Percentiles rank a stretch among this genome's conserved stretches.
Conservation (phyloP, 2,888 invertebrate species). For the Cordilura impudica region DNA sequence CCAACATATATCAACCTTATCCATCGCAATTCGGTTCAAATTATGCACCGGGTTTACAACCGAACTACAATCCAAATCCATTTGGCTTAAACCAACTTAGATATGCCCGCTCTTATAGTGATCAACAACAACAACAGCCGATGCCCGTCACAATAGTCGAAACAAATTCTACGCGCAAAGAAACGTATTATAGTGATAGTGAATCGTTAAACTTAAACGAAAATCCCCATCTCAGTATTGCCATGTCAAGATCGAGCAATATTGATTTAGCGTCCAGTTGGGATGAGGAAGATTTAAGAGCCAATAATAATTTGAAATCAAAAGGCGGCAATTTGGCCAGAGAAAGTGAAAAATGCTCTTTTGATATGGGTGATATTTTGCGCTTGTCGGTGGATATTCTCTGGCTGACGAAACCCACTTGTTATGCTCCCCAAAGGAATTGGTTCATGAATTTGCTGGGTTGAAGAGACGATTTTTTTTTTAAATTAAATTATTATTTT, state of each 20-base stretch:
- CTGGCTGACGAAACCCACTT: slow-evolving; percentile 73
- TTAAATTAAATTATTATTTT: neutral
- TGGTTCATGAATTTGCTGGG: slow-evolving; percentile 73
- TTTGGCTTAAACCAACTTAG: slow-evolving; percentile 33
- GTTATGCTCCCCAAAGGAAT: slow-evolving; percentile 71
- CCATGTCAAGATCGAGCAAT: slow-evolving; percentile 18
- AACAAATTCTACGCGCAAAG: slow-evolving; percentile 74
- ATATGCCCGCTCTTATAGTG: slow-evolving; percentile 44
- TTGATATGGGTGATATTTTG: slow-evolving; percentile 72
- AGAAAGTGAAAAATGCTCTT: slow-evolving; percentile 71
- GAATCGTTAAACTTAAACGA: slow-evolving; percentile 61
- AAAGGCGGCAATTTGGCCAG: neutral
- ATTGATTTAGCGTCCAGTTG: slow-evolving; percentile 6
- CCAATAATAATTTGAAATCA: neutral
- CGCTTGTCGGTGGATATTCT: slow-evolving; percentile 72
- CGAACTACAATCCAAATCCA: slow-evolving; percentile 19
- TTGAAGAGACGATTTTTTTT: slow-evolving; percentile 17
- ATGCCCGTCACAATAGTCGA: slow-evolving; percentile 71
- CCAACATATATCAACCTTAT: slow-evolving; percentile 6
- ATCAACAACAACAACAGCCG: slow-evolving; percentile 68
- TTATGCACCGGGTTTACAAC: slow-evolving; percentile 13
- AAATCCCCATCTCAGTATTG: neutral
- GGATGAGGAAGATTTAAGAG: slow-evolving; percentile 40
- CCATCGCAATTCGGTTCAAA: slow-evolving; percentile 6
- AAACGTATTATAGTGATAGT: slow-evolving; percentile 71